Evolutionary conservation across 2,888 invertebrate genomes (phyloP).

Genomic region (Caenorhabditis parvicauda): DNA sequence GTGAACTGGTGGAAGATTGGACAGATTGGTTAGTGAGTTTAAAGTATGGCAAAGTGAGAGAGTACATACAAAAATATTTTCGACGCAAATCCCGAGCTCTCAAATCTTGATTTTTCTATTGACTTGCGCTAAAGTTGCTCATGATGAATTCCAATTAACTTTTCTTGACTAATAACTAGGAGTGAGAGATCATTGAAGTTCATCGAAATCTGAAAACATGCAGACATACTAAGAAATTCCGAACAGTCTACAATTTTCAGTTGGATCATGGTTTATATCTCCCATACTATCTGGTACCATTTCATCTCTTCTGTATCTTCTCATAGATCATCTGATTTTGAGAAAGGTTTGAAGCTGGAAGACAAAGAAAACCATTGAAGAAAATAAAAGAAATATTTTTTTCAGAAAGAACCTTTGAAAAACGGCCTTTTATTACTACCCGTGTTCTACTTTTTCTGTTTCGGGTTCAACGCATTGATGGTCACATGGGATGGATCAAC

Average conservation of each 20-base stretch:
- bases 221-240: too few species aligned
- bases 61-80: not conserved
- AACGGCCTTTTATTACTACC: conserved; percentile 82
- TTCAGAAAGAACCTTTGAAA: conserved; percentile 36
- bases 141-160: too few species aligned
- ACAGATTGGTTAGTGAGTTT: conserved; percentile 68
- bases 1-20: conserved; percentile 80
- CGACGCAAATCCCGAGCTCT: too few species aligned
- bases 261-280: conserved; percentile 93
- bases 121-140: too few species aligned
- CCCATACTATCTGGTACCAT: conserved; percentile 86
- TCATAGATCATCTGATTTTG: conserved; percentile 78
- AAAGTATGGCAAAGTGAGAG: not conserved
- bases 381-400: not conserved
- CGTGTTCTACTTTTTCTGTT: conserved; percentile 85
- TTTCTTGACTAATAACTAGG: too few species aligned
- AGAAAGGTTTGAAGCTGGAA: conserved; percentile 9
- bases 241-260: conserved; percentile 69
- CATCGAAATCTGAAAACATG: too few species aligned
- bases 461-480: conserved; percentile 87
- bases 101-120: too few species aligned
- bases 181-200: too few species aligned
- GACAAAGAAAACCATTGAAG: not conserved
- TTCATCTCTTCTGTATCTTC: conserved; percentile 77
- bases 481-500: conserved; percentile 86